phyloP scores from a whole-genome alignment of 2,888 invertebrate species.

The Protodeltote pygarga region DNA sequence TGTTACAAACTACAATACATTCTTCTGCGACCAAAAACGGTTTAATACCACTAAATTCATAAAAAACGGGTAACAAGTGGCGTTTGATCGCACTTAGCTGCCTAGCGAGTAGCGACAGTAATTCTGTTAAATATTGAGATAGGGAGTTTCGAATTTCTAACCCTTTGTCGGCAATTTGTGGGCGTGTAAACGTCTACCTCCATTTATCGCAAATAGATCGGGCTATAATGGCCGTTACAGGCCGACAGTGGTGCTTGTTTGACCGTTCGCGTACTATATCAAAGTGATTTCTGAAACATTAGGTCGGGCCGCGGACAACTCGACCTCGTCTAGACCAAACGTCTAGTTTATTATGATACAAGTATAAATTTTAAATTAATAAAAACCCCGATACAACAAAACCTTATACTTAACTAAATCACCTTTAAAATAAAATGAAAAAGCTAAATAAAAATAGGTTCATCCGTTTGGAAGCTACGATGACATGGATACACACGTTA shows the following conservation, averaged over 20 bases:
- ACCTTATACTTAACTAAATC: too few relatives aligned
- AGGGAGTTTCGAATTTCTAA: slow-evolving; percentile 55
- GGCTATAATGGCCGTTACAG: slow-evolving; percentile 58
- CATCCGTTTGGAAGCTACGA: too few relatives aligned
- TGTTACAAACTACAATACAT: slow-evolving; percentile 55
- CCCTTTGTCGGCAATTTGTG: slow-evolving; percentile 55
- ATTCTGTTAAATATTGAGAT: slow-evolving; percentile 42
- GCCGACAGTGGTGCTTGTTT: slow-evolving; percentile 59
- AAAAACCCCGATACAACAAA: too few relatives aligned
- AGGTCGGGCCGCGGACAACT: slow-evolving; percentile 65
- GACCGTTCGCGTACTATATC: slow-evolving; percentile 66
- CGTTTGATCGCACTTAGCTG: slow-evolving; percentile 21
- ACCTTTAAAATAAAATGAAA: too few relatives aligned
- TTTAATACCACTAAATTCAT: slow-evolving; percentile 19
- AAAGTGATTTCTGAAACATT: slow-evolving; percentile 72
- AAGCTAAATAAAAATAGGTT: too few relatives aligned
- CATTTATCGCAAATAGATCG: slow-evolving; percentile 66
- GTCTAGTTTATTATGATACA: slow-evolving; percentile 61
- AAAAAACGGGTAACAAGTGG: slow-evolving; percentile 25
- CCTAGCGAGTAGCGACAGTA: slow-evolving; percentile 21
- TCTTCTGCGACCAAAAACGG: slow-evolving; percentile 45
- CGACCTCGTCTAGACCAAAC: slow-evolving; percentile 71
- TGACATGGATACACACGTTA: too few relatives aligned
- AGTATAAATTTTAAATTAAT: too few relatives aligned
- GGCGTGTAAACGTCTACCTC: slow-evolving; percentile 53